Evolutionary conservation across 2,888 invertebrate species (phyloP).

Genomic region (Drosophila acutilabella): DNA sequence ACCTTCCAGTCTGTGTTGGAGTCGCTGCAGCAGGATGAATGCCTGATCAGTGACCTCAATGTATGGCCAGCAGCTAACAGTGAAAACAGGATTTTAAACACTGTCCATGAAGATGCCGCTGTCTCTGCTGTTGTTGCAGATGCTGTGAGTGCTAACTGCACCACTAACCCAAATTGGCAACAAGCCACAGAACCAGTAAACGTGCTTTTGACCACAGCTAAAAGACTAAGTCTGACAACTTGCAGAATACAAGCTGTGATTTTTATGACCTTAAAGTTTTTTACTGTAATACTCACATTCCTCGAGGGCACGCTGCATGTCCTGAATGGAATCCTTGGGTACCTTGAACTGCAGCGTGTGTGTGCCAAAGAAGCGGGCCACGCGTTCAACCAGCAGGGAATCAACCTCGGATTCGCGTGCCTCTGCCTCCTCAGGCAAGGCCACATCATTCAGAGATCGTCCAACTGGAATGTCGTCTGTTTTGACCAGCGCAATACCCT

Average conservation of each 20-base stretch:
- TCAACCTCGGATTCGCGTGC: slow-evolving; percentile 91
- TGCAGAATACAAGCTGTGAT: too few species aligned
- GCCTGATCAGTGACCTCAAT: slow-evolving; percentile 69
- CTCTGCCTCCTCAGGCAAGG: slow-evolving; percentile 90
- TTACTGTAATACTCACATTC: slow-evolving; percentile 88
- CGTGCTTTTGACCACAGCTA: slow-evolving; percentile 9
- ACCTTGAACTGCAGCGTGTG: slow-evolving; percentile 93
- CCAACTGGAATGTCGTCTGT: slow-evolving; percentile 87
- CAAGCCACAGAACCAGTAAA: slow-evolving; percentile 61
- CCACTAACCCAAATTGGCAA: slow-evolving; percentile 76
- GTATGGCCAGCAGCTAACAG: slow-evolving; percentile 59
- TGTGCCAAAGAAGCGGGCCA: slow-evolving; percentile 91
- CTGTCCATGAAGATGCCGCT: slow-evolving; percentile 24
- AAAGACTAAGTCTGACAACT: too few species aligned
- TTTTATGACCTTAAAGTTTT: too few species aligned
- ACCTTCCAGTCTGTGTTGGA: slow-evolving; percentile 1
- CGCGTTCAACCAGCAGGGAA: slow-evolving; percentile 90
- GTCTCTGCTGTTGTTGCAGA: slow-evolving; percentile 11
- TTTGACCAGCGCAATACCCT: slow-evolving; percentile 87
- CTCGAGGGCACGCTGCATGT: slow-evolving; percentile 91
- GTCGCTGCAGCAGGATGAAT: slow-evolving; percentile 25
- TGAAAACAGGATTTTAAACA: slow-evolving; percentile 80
- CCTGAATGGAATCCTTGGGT: slow-evolving; percentile 90
- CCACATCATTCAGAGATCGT: slow-evolving; percentile 88
- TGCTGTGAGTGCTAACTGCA: slow-evolving; percentile 56